These are phyloP conservation scores for Echeneis naucrates DNA, from an alignment of 2,797 vertebrate genomes.

Conservation along the genomic window DNA sequence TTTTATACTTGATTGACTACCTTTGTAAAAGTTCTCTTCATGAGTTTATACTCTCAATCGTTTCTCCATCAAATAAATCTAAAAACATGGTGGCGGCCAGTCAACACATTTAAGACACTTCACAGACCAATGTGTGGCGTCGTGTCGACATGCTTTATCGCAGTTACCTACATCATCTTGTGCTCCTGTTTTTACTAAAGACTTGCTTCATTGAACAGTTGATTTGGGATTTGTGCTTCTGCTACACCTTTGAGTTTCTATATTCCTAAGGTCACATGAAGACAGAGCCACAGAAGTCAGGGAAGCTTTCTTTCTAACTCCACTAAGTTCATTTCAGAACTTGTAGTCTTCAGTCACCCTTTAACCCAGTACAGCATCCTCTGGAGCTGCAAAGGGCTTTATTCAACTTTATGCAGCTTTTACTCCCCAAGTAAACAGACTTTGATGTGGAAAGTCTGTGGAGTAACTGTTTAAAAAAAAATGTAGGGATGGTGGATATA, in stretches of 20 bases:
- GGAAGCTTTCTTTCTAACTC: background rate
- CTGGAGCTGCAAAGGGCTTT: background rate
- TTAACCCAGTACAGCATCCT: background rate
- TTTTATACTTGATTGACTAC: too few relatives aligned
- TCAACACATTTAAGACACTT: too few relatives aligned
- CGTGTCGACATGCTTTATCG: background rate
- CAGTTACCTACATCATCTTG: background rate
- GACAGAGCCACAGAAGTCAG: background rate
- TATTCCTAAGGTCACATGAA: background rate
- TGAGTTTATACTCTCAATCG: too few relatives aligned
- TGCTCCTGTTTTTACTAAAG: background rate
- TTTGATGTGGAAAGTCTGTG: background rate
- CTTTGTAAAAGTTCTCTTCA: too few relatives aligned
- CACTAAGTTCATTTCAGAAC: slow-evolving; percentile 1
- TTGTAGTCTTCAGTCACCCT: background rate
- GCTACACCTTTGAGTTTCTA: background rate
- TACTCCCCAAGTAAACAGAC: background rate
- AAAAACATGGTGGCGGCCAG: too few relatives aligned
- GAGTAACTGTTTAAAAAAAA: background rate
- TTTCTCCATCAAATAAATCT: too few relatives aligned
- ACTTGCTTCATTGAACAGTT: too few relatives aligned
- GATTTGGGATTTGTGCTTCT: too few relatives aligned
- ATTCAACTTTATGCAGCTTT: background rate
- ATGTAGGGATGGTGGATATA: background rate
- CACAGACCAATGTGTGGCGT: too few relatives aligned